phyloP scores from a whole-genome alignment of 2,888 invertebrate species.

The Blomia tropicalis region DNA sequence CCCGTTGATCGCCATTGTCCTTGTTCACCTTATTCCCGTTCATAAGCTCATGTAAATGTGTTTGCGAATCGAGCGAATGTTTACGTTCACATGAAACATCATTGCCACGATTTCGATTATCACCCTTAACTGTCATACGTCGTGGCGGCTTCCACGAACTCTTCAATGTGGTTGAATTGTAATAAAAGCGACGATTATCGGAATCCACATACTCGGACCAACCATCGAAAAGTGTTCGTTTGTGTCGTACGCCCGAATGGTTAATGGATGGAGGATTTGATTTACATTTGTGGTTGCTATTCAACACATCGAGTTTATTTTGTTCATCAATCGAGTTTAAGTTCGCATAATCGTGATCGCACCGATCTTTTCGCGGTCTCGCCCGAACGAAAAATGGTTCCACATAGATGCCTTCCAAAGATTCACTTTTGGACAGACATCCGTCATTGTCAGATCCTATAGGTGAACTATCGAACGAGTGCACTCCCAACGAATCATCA shows the following conservation, averaged over 20 bases:
- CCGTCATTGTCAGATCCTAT: too few relatives aligned
- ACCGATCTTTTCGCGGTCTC: not conserved
- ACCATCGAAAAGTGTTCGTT: slow-evolving; percentile 29
- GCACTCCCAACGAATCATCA: too few relatives aligned
- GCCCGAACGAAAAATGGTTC: not conserved
- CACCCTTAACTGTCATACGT: slow-evolving; percentile 24
- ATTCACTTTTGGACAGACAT: too few relatives aligned
- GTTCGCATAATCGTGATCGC: not conserved
- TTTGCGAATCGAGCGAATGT: not conserved
- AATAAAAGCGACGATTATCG: slow-evolving; percentile 35
- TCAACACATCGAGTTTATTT: not conserved
- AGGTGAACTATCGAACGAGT: too few relatives aligned
- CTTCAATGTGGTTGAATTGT: slow-evolving; percentile 34
- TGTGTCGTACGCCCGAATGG: slow-evolving; percentile 23
- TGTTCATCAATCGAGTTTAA: not conserved
- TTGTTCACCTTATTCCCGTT: not conserved
- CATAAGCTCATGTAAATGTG: too few relatives aligned
- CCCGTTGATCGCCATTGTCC: not conserved
- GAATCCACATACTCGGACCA: slow-evolving; percentile 37
- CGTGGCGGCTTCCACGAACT: slow-evolving; percentile 38
- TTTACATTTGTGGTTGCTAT: not conserved
- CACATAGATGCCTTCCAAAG: not conserved
- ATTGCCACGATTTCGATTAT: not conserved
- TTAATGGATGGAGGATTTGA: slow-evolving; percentile 26
- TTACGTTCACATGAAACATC: not conserved